Evolutionary conservation across 2,113 vertebrate genomes (phyloP).

Genomic region (Melospiza georgiana): DNA sequence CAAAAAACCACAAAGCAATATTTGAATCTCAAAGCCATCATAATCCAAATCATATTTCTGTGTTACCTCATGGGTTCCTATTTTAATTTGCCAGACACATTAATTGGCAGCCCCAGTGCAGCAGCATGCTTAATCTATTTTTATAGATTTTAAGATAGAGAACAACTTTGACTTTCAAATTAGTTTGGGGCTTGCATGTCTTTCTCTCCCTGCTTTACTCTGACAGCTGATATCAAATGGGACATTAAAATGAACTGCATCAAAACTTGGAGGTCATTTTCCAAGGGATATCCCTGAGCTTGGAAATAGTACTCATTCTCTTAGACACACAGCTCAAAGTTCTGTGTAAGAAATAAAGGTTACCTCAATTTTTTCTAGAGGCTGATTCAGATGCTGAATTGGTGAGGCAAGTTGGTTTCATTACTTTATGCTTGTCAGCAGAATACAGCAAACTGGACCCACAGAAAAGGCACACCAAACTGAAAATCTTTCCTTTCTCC

Average conservation of each 20-base stretch:
- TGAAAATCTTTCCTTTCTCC: neutral
- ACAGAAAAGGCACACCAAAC: neutral
- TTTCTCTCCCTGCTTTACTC: neutral
- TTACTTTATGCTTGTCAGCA: neutral
- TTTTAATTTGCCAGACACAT: slow-evolving; percentile 40
- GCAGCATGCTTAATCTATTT: slow-evolving; percentile 35
- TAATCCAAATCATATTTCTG: slow-evolving; percentile 39
- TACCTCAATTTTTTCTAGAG: neutral
- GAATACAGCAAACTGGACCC: neutral
- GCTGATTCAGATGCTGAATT: neutral
- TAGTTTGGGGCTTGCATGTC: neutral
- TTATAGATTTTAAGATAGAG: slow-evolving; percentile 48
- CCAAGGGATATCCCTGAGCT: neutral
- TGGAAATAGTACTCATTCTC: neutral
- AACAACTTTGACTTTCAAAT: slow-evolving; percentile 52
- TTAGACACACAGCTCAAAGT: neutral
- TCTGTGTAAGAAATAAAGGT: neutral
- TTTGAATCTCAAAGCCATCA: slow-evolving; percentile 36
- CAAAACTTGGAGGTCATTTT: neutral
- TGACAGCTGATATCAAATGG: slow-evolving; percentile 1
- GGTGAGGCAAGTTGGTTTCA: neutral
- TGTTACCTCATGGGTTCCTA: slow-evolving; percentile 26
- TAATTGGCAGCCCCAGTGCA: slow-evolving; percentile 38
- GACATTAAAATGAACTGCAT: neutral
- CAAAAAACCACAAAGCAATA: neutral